Base-by-base conservation (phyloP, 2,113 vertebrate genomes). In the Dendropsophus ebraccatus region DNA sequence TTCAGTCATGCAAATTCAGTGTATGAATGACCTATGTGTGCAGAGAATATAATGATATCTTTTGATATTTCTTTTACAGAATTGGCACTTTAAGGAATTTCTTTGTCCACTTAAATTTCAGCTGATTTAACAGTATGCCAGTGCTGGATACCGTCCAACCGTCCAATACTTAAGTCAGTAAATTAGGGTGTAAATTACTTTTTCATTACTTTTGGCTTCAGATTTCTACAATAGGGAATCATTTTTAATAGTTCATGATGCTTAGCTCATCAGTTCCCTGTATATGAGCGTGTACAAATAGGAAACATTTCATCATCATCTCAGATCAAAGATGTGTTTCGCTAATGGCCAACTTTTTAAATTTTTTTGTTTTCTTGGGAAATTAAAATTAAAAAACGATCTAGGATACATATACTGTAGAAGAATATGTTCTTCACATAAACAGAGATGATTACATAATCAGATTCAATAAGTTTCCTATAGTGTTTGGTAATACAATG, bases 161-260 rank as follows among this genome's bases (percentile, higher is more conserved):
- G 32, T 30, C 84, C 76, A 69, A 80, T 58, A 14, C 84, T 25
- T 70, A 54, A 86, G 62, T 80, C 75, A 80, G 23, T 86, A 79
- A 86, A 70, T 41, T 67, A 54, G 45, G 47, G 73, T 69, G 47
- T 79, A 56, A 78, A 80, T 86, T 25, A 80, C 76, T 70, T 70
- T 80, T 86, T 86, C 76, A 86, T 86, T 80, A 80, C 28, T 56
- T 32, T 80, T 70, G 62, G 84, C 75, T 72, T 54, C 62, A 25
- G 16, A 28, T 9, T 47, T n/a, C 12, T 25, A 32, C 49, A 56
- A 70, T 14, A 35, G 62, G 75, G 50, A 86, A 45, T 80, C 80
- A 37, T 70, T 56, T 80, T 86, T 86, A 79, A 79, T 79, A 30
- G 62, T 25, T 32, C 23, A 45, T 70, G 49, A 58, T 80, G 84